Evolutionary conservation across 2,113 vertebrate species (phyloP), one percentile per base, ranked within the genome.

Genomic region (Leuciscus idus): DNA sequence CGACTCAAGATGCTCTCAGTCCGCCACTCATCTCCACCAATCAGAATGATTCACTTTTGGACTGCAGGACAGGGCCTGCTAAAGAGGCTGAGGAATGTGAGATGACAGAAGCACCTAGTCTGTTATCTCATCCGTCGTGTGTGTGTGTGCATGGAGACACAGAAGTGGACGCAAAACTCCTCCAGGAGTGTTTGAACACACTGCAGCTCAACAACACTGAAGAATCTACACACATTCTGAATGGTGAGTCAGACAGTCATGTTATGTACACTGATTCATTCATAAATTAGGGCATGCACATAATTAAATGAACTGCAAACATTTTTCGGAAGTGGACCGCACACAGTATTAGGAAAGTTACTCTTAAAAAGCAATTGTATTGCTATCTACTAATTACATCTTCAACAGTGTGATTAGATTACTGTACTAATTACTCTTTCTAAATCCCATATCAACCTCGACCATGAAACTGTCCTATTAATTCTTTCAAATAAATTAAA

Each of bases 121-220:
- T 46, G 1, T 70, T 62, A 15, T 83, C 50, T 62, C 46, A 64
- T 6, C 11, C 11, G 4, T 50, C 85, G 39, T 33, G 0, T 78
- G 0, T 19, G 36, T 81, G 84, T 50, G 9, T 85, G 36, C 64
- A 88, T 88, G 26, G 81, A n/a, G 17, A 72, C 4, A 39, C 81
- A 68, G 70, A 26, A 19, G 86, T 92, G 33, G 70, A 94, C 43
- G 70, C 88, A 72, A 91, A 84, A n/a, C 90, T 95, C 55, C 83
- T 94, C 84, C 90, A 92, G 52, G 92, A 95, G 87, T 94, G 92
- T 82, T 88, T 85, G 81, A 84, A 83, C 15, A 76, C 91, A 19
- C 83, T 95, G 87, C 93, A 91, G 9, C 57, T 91, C 50, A 1
- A 84, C 43, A 66, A 33, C 43, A 80, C 52, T 48, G 79, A 90